phyloP scores from a whole-genome alignment of 2,888 invertebrate species.

The Scelioninae gen. 1 region DNA sequence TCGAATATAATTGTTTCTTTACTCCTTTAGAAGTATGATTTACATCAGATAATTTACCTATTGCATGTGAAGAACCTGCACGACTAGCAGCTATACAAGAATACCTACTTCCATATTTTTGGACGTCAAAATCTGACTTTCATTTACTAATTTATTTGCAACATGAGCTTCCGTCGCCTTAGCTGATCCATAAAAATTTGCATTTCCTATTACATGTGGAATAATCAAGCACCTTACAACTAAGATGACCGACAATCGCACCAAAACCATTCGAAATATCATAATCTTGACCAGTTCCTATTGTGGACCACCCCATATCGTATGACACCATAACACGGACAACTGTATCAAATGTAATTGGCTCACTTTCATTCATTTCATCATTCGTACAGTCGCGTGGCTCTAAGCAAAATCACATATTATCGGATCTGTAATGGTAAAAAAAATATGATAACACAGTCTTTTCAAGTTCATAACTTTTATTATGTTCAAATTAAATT shows the following conservation, averaged over 20 bases:
- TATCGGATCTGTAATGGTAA: too few relatives aligned
- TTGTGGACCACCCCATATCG: constrained; percentile 74
- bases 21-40: constrained; percentile 71
- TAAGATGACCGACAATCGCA: constrained; percentile 66
- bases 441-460: too few relatives aligned
- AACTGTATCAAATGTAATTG: background rate
- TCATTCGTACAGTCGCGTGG: too few relatives aligned
- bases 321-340: constrained; percentile 65
- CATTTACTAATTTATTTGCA: constrained; percentile 57
- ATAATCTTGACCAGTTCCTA: constrained; percentile 68
- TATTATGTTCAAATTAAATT: too few relatives aligned
- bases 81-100: constrained; percentile 71
- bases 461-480: too few relatives aligned
- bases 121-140: constrained; percentile 66
- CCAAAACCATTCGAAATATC: constrained; percentile 73
- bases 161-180: constrained; percentile 76
- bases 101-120: constrained; percentile 69
- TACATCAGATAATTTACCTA: constrained; percentile 71
- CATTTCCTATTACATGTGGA: constrained; percentile 73
- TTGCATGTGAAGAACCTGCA: constrained; percentile 51
- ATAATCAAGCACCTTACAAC: constrained; percentile 69
- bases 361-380: too few relatives aligned
- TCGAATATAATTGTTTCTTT: constrained; percentile 61
- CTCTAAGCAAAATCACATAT: too few relatives aligned
- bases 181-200: constrained; percentile 73